Evolutionary conservation across 2,888 invertebrate species (phyloP).

Genomic region (Cryptocephalus moraei): DNA sequence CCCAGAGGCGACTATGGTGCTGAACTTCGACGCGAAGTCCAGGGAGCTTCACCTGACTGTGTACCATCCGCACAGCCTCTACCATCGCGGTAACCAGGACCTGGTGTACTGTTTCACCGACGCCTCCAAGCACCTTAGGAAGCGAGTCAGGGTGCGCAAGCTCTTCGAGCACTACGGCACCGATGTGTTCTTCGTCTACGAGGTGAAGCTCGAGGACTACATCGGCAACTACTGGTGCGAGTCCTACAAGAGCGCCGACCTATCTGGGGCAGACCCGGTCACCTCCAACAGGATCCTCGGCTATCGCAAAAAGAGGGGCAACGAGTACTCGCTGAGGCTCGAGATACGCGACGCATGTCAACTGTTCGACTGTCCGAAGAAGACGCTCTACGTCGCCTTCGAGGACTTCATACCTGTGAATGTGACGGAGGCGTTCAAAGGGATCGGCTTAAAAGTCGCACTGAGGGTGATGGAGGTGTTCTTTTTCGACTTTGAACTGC

Average conservation of each 20-base stretch:
- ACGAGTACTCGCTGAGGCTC: slow-evolving; percentile 28
- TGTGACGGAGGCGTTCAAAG: slow-evolving; percentile 1
- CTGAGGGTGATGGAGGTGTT: slow-evolving; percentile 45
- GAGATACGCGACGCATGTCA: slow-evolving; percentile 24
- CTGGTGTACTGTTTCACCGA: slow-evolving; percentile 52
- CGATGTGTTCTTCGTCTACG: slow-evolving; percentile 31
- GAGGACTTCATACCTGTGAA: slow-evolving; percentile 1
- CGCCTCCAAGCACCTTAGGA: slow-evolving; percentile 42
- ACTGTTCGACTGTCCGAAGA: slow-evolving; percentile 6
- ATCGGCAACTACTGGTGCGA: slow-evolving; percentile 59
- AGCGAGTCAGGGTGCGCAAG: slow-evolving; percentile 28
- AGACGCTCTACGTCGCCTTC: not conserved
- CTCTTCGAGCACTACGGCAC: slow-evolving; percentile 1
- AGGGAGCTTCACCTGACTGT: slow-evolving; percentile 37
- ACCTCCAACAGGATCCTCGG: slow-evolving; percentile 44
- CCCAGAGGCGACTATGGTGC: slow-evolving; percentile 12
- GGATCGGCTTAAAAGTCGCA: slow-evolving; percentile 1
- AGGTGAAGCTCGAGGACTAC: slow-evolving; percentile 42
- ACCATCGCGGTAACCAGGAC: slow-evolving; percentile 42
- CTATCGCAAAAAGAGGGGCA: slow-evolving; percentile 26
- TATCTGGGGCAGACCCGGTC: slow-evolving; percentile 33
- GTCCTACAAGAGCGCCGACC: slow-evolving; percentile 49
- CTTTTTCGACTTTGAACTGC: slow-evolving; percentile 24
- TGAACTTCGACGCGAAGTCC: slow-evolving; percentile 20
- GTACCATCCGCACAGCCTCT: slow-evolving; percentile 46